phyloP scores from a whole-genome alignment of 2,888 invertebrate species.

The Odiellus spinosus region DNA sequence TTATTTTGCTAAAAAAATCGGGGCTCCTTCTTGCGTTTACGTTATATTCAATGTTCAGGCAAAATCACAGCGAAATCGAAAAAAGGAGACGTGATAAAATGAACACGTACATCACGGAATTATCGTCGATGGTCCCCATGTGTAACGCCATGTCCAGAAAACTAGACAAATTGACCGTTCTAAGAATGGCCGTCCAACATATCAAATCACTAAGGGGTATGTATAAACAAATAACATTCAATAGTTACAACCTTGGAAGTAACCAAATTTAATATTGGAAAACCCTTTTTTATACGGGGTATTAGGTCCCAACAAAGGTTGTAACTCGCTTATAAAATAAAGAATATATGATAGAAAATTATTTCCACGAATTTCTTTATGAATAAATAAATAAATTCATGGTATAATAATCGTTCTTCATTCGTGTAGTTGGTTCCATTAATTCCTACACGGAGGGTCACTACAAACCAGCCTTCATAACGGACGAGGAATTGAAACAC shows the following conservation, averaged over 20 bases:
- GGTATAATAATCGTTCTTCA: too few species aligned
- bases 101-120: conserved; percentile 83
- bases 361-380: too few species aligned
- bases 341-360: background rate
- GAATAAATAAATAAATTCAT: too few species aligned
- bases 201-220: conserved; percentile 49
- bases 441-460: conserved; percentile 56
- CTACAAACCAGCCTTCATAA: conserved; percentile 62
- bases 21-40: too few species aligned
- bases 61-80: conserved; percentile 93
- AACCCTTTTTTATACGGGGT: conserved; percentile 12
- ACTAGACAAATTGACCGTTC: conserved; percentile 73
- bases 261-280: too few species aligned
- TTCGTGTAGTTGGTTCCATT: conserved; percentile 44
- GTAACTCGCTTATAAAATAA: background rate
- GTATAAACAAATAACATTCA: too few species aligned
- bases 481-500: conserved; percentile 71
- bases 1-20: too few species aligned
- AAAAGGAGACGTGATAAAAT: conserved; percentile 87
- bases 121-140: conserved; percentile 81
- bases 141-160: conserved; percentile 84
- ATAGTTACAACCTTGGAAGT: too few species aligned
- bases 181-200: conserved; percentile 87
- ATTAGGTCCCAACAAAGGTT: background rate
- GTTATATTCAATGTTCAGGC: conserved; percentile 38